These are phyloP conservation scores for Triplophysa dalaica DNA, from an alignment of 2,113 vertebrate species.

Conservation along the genomic window DNA sequence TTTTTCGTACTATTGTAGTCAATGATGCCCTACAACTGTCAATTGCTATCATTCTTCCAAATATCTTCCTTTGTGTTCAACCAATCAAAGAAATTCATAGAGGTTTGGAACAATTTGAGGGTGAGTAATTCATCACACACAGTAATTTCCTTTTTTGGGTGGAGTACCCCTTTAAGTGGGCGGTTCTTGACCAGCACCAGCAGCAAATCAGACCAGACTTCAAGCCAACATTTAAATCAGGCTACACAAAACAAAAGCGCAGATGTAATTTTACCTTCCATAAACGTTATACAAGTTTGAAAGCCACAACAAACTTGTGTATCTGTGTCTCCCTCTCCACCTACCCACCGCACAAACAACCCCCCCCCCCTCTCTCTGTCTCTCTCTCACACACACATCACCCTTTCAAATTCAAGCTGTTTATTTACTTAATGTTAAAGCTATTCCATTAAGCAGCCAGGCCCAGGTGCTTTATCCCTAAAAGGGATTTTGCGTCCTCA, in stretches of 20 bases:
- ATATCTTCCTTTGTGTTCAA: too few relatives aligned
- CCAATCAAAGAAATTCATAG: too few relatives aligned
- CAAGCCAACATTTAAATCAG: too few relatives aligned
- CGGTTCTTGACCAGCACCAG: too few relatives aligned
- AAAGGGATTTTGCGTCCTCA: slow-evolving; percentile 75
- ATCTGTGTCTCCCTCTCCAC: slow-evolving; percentile 4
- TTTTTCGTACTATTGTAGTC: too few relatives aligned
- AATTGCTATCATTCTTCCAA: too few relatives aligned
- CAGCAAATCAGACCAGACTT: too few relatives aligned
- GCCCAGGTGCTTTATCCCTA: slow-evolving; percentile 83
- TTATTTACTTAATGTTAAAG: slow-evolving; percentile 94
- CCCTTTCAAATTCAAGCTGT: slow-evolving; percentile 82
- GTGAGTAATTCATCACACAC: too few relatives aligned
- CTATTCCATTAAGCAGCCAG: slow-evolving; percentile 87
- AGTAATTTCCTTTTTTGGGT: too few relatives aligned
- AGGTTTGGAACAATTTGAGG: too few relatives aligned
- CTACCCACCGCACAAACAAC: slow-evolving; percentile 22
- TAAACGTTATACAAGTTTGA: slow-evolving; percentile 13
- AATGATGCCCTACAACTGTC: too few relatives aligned
- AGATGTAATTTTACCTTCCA: not conserved
- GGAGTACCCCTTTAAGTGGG: too few relatives aligned
- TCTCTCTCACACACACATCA: not conserved
- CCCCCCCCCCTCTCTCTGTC: slow-evolving; percentile 23
- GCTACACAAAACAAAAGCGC: not conserved
- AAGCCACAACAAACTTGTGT: slow-evolving; percentile 18